These are phyloP conservation scores for Eueides isabella DNA, from an alignment of 1,140 invertebrate species.

Conservation along the genomic window DNA sequence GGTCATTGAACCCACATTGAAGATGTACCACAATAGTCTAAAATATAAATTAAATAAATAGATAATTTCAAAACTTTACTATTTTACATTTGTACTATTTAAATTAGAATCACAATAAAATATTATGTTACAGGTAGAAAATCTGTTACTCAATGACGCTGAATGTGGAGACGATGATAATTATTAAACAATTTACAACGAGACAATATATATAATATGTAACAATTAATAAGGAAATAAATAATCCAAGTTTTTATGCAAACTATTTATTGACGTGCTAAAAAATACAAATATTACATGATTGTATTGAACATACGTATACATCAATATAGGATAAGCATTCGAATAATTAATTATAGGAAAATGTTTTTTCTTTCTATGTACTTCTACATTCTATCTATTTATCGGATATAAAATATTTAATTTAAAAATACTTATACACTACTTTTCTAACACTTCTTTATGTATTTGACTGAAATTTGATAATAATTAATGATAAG, in stretches of 20 bases:
- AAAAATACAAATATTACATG: not conserved
- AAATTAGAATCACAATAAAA: too few relatives aligned
- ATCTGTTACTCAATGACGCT: constrained; percentile 20
- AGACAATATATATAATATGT: not conserved
- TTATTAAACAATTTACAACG: not conserved
- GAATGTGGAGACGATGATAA: constrained; percentile 27
- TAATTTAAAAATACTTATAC: not conserved
- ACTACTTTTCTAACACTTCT: not conserved
- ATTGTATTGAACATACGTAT: not conserved
- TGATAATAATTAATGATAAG: not conserved
- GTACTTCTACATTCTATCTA: not conserved
- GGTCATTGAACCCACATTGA: too few relatives aligned
- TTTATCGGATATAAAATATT: not conserved
- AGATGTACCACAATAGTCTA: too few relatives aligned
- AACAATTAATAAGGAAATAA: not conserved
- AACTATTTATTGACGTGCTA: not conserved
- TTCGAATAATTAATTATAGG: not conserved
- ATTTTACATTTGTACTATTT: too few relatives aligned
- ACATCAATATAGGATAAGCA: not conserved
- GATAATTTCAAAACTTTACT: too few relatives aligned
- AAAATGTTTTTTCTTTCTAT: not conserved
- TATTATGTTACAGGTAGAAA: constrained; percentile 30
- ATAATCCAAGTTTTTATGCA: not conserved
- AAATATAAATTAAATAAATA: too few relatives aligned
- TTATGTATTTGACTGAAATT: not conserved